Evolutionary conservation across 35 echinoderm and acorn worm genomes (phyloP).

Genomic region (Eucidaris tribuloides): DNA sequence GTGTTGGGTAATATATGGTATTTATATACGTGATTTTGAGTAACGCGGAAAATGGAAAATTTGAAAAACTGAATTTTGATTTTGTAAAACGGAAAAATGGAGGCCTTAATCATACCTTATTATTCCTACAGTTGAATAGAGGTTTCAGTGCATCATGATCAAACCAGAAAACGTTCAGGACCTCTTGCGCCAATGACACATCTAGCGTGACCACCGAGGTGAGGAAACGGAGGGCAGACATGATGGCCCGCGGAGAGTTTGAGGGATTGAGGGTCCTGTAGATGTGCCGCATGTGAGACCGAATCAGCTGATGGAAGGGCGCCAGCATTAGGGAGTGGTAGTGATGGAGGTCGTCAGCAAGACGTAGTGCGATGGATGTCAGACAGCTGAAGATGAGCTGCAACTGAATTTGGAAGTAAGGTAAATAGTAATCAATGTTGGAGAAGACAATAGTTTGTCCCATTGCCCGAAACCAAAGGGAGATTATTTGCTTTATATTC

Average conservation of each 20-base stretch:
- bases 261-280: slow-evolving; percentile 1
- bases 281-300: slow-evolving; percentile 27
- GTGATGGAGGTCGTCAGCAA: slow-evolving; percentile 32
- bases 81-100: no score
- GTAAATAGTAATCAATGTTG: no score
- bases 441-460: no score
- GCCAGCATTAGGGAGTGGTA: background rate
- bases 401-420: no score
- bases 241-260: slow-evolving; percentile 26
- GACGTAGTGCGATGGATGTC: background rate
- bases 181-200: slow-evolving; percentile 12
- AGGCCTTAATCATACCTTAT: slow-evolving; percentile 6
- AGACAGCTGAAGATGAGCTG: slow-evolving; percentile 21
- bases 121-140: background rate
- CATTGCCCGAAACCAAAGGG: no score
- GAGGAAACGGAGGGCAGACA: slow-evolving; percentile 12
- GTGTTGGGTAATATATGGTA: no score
- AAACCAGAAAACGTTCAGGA: slow-evolving; percentile 14
- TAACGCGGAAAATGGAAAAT: no score
- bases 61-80: no score
- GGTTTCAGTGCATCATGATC: background rate
- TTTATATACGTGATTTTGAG: no score
- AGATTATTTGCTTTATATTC: no score
- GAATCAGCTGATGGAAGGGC: background rate
- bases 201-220: background rate